A percentile compares a stretch with the other conserved stretches of the same genome.
Conservation (phyloP, 2,113 vertebrate genomes). For the Gambusia holbrooki region DNA sequence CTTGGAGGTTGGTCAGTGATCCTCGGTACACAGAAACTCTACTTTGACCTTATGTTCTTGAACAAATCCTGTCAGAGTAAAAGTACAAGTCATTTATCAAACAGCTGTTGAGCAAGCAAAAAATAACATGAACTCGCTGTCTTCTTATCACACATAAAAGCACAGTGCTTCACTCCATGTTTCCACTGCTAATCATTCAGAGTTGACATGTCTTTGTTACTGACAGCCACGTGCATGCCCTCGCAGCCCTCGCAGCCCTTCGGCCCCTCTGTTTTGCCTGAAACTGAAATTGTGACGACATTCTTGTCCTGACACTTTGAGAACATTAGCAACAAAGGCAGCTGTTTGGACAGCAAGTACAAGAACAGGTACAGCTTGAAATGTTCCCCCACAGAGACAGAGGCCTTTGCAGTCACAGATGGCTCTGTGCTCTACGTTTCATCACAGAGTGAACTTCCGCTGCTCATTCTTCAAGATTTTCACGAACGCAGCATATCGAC, state of each 20-base stretch:
- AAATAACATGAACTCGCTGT: slow-evolving; percentile 4
- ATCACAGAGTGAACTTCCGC: slow-evolving; percentile 25
- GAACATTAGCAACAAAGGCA: not conserved
- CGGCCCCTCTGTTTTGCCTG: not conserved
- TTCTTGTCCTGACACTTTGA: not conserved
- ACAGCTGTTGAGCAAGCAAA: slow-evolving; percentile 13
- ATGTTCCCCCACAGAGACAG: not conserved
- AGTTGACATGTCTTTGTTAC: not conserved
- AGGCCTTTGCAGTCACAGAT: slow-evolving; percentile 28
- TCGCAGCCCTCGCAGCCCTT: not conserved
- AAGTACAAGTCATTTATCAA: slow-evolving; percentile 20
- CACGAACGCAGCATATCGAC: slow-evolving; percentile 37
- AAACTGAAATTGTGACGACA: not conserved
- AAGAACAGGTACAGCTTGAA: slow-evolving; percentile 2
- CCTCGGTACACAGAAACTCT: not conserved
- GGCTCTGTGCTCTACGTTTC: slow-evolving; percentile 19
- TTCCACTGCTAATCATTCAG: not conserved
- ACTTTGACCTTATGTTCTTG: not conserved
- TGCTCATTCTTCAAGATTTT: slow-evolving; percentile 27
- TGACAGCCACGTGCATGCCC: not conserved
- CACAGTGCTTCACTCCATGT: not conserved
- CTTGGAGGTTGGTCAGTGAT: slow-evolving; percentile 6
- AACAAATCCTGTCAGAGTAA: slow-evolving; percentile 5
- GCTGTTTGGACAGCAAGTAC: slow-evolving; percentile 1
- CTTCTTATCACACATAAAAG: not conserved